Base-by-base conservation (phyloP, 2,797 vertebrate genomes). In the Schizopygopsis malacanthus region DNA sequence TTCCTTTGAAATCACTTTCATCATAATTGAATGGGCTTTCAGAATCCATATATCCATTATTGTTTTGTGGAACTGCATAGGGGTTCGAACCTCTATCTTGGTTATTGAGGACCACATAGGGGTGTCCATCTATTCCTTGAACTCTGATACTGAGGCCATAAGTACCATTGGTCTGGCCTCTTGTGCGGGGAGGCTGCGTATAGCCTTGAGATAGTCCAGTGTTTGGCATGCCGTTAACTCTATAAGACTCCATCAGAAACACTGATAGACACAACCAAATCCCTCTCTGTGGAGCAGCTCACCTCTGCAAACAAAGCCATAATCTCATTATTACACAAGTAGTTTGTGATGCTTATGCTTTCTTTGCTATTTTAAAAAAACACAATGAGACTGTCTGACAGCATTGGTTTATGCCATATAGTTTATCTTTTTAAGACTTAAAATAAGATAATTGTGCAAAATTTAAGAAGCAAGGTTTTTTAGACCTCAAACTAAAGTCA, bases 101-200 rank as follows among this genome's bases (percentile, higher is more conserved):
- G 88, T 99, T 99, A 92, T 99, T 99, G 83, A 99, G 96, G 65
- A 99, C 97, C 4, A 99, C 97, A 75, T 99, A 99, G 0, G 98
- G 98, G 90, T 99, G 98, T 45, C 98, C 98, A 76, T 97, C 98
- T 1, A 99, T 99, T n/a, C 98, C 98, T 92, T 99, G 98, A 33
- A 99, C 98, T 79, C 98, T 95, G 90, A 99, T 99, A 90, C 97
- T 99, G 90, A 99, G 98, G 47, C 98, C 98, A 0, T 99, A 99
- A 87, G 96, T 94, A 8, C 98, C 97, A 0, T 95, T 93, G 85
- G 90, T 94, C 0, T 94, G 95, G 1, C 89, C 87, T 89, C 91
- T 95, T 89, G 94, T 91, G 72, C 93, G 95, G 59, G 94, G 88
- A 56, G 91, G 90, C 88, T 96, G 95, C 63, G 93, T 88, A 70